A percentile compares a stretch with the other conserved stretches of the same genome.
Evolutionary conservation across 2,888 invertebrate species (phyloP).

Genomic region (Tridacna crocea): DNA sequence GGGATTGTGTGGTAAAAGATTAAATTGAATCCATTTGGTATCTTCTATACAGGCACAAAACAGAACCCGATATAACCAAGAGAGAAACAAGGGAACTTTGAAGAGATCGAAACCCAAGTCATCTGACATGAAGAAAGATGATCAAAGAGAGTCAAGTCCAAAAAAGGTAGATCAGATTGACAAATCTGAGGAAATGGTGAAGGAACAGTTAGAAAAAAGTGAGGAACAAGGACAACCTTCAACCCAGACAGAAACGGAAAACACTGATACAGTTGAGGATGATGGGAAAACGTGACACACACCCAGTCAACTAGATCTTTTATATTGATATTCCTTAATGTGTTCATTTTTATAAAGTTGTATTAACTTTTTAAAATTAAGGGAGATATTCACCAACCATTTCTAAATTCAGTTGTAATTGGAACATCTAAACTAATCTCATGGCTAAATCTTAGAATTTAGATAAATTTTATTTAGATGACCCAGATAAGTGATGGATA

Average conservation of each 20-base stretch:
- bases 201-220: background rate
- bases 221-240: background rate
- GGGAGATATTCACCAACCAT: too few relatives aligned
- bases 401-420: too few relatives aligned
- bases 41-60: slow-evolving; percentile 47
- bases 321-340: slow-evolving; percentile 13
- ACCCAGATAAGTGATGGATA: too few relatives aligned
- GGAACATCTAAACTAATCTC: too few relatives aligned
- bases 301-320: slow-evolving; percentile 2
- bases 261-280: background rate
- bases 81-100: slow-evolving; percentile 43
- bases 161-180: slow-evolving; percentile 7
- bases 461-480: too few relatives aligned
- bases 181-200: slow-evolving; percentile 3
- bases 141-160: slow-evolving; percentile 12
- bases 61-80: slow-evolving; percentile 53
- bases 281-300: slow-evolving; percentile 17
- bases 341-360: background rate
- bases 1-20: too few relatives aligned
- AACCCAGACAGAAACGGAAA: slow-evolving; percentile 8
- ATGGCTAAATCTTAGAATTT: too few relatives aligned
- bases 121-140: slow-evolving; percentile 35
- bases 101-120: slow-evolving; percentile 47
- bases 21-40: too few relatives aligned
- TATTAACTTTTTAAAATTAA: too few relatives aligned